Percentiles rank a stretch among this genome's conserved stretches.
Conservation (phyloP, 1,140 invertebrate genomes). For the Asbolus verrucosus region DNA sequence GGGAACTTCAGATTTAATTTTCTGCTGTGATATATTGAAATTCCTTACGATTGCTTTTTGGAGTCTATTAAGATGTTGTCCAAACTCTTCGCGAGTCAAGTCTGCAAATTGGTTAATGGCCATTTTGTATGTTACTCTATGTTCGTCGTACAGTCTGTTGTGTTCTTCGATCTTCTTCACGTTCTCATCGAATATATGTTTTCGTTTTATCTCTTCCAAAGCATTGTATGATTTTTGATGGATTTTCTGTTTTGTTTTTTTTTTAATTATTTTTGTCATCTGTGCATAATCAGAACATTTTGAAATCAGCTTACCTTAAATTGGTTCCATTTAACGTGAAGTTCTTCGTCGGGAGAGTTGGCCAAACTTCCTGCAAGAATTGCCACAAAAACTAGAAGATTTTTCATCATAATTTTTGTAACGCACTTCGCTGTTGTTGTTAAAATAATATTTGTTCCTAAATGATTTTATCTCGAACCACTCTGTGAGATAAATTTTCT, state of each 20-base stretch:
- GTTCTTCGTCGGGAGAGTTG: not conserved
- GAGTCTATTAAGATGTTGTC: slow-evolving; percentile 75
- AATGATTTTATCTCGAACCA: no score
- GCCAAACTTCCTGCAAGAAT: not conserved
- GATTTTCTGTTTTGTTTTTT: not conserved
- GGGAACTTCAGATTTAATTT: slow-evolving; percentile 67
- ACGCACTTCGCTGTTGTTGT: no score
- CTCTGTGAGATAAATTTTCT: no score
- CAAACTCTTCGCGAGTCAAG: slow-evolving; percentile 83
- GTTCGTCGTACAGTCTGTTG: slow-evolving; percentile 77
- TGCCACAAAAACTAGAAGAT: not conserved
- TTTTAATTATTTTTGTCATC: not conserved
- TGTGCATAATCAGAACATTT: not conserved
- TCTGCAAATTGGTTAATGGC: slow-evolving; percentile 82
- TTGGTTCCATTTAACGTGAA: not conserved
- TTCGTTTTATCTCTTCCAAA: slow-evolving; percentile 58
- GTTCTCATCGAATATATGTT: slow-evolving; percentile 87
- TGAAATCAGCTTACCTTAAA: not conserved
- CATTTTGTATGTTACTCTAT: slow-evolving; percentile 73
- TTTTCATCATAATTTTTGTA: not conserved
- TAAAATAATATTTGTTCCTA: no score
- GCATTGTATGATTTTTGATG: slow-evolving; percentile 4
- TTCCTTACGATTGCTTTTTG: not conserved
- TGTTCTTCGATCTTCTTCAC: slow-evolving; percentile 84
- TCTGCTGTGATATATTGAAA: not conserved